phyloP scores from a whole-genome alignment of 2,888 invertebrate genomes.

The Protonemura montana region DNA sequence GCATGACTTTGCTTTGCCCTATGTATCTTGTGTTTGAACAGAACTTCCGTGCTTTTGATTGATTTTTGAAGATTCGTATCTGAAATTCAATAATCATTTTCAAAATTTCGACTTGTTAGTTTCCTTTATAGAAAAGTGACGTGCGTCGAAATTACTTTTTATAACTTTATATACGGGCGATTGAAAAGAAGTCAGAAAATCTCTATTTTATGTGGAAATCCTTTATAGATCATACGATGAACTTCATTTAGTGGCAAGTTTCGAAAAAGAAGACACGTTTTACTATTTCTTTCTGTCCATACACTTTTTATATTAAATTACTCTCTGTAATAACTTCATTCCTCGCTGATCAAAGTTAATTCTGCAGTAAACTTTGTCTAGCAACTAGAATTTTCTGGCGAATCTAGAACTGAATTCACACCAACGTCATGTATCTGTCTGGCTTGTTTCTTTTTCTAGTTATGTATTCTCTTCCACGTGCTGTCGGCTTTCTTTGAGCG shows the following conservation, averaged over 20 bases:
- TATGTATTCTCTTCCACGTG: not conserved
- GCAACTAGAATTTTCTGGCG: not conserved
- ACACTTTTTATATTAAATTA: not conserved
- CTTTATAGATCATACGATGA: not conserved
- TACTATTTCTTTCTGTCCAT: not conserved
- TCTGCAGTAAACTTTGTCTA: not conserved
- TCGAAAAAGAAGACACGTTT: not conserved
- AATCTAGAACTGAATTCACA: not conserved
- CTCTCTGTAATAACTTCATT: slow-evolving; percentile 27
- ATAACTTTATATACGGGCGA: not conserved
- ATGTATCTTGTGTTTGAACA: too few relatives aligned
- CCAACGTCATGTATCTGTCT: slow-evolving; percentile 9
- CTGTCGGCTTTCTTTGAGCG: not conserved
- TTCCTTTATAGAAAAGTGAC: not conserved
- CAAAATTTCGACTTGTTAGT: not conserved
- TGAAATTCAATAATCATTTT: not conserved
- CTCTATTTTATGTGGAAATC: not conserved
- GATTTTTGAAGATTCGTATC: not conserved
- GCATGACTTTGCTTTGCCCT: too few relatives aligned
- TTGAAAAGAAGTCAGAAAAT: not conserved
- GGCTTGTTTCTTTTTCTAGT: not conserved
- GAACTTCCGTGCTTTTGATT: not conserved
- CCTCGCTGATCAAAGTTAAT: slow-evolving; percentile 18
- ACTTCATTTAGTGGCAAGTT: not conserved
- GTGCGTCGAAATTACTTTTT: not conserved